These are phyloP conservation scores for Neelides sp. DNA, from an alignment of 1,140 invertebrate species.

Conservation along the genomic window DNA sequence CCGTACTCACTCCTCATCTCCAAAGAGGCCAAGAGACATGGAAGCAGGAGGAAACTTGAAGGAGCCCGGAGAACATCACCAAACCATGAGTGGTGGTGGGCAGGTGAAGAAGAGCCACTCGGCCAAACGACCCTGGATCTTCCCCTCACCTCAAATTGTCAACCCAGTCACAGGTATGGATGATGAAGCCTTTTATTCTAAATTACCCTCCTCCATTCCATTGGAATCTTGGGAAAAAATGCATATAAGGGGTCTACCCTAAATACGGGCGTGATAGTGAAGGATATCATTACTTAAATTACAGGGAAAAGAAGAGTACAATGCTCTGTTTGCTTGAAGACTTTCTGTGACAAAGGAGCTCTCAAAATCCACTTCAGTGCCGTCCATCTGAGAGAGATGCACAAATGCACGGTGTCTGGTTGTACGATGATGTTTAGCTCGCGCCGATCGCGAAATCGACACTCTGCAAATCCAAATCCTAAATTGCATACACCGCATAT, in stretches of 20 bases:
- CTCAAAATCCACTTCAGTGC: conserved; percentile 99
- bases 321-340: conserved; percentile 95
- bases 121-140: too few species aligned
- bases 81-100: too few species aligned
- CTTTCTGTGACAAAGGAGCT: conserved; percentile 99
- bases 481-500: conserved; percentile 92
- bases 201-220: not conserved
- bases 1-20: too few species aligned
- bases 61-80: too few species aligned
- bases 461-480: conserved; percentile 96
- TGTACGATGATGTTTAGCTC: conserved; percentile 98
- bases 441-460: conserved; percentile 82
- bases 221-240: not conserved
- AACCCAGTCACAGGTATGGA: conserved; percentile 68
- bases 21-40: too few species aligned
- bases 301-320: conserved; percentile 93
- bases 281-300: conserved; percentile 47
- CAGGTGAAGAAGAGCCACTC: too few species aligned
- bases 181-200: not conserved
- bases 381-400: conserved; percentile 97
- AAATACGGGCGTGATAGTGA: not conserved
- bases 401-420: conserved; percentile 95
- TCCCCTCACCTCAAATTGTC: too few species aligned
- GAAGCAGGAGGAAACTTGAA: too few species aligned
- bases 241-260: not conserved